These are phyloP conservation scores for Pelmatolapia mariae DNA, from an alignment of 2,113 vertebrate species.

Conservation along the genomic window DNA sequence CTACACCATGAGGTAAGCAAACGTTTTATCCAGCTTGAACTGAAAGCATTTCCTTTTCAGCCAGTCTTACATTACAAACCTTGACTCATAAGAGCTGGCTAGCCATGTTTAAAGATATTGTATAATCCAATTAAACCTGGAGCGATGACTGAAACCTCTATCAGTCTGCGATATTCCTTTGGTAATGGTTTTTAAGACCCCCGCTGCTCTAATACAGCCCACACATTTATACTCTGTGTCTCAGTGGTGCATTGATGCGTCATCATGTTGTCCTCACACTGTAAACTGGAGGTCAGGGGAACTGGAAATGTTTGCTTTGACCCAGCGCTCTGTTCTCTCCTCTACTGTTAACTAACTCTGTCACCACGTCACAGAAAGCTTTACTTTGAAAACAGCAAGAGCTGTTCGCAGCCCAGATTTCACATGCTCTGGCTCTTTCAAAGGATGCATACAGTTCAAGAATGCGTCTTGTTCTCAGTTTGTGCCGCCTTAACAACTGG, in stretches of 20 bases:
- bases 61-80: background rate
- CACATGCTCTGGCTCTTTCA: background rate
- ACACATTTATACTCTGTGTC: background rate
- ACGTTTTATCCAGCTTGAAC: background rate
- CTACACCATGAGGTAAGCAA: constrained; percentile 93
- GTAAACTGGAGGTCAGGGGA: constrained; percentile 9
- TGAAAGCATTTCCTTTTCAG: background rate
- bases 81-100: background rate
- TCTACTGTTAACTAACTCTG: constrained; percentile 16
- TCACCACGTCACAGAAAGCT: background rate
- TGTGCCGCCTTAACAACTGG: background rate
- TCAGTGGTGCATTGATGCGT: constrained; percentile 11
- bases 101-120: background rate
- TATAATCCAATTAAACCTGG: constrained; percentile 15
- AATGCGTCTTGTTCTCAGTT: background rate
- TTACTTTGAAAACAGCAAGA: background rate
- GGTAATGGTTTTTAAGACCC: constrained; percentile 25
- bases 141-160: background rate
- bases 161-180: background rate
- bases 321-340: background rate
- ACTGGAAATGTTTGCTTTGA: constrained; percentile 16
- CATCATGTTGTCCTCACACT: constrained; percentile 8
- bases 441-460: background rate
- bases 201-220: constrained; percentile 4
- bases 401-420: background rate